Conservation (phyloP, 2,113 vertebrate species). For the Spermophilus dauricus region DNA sequence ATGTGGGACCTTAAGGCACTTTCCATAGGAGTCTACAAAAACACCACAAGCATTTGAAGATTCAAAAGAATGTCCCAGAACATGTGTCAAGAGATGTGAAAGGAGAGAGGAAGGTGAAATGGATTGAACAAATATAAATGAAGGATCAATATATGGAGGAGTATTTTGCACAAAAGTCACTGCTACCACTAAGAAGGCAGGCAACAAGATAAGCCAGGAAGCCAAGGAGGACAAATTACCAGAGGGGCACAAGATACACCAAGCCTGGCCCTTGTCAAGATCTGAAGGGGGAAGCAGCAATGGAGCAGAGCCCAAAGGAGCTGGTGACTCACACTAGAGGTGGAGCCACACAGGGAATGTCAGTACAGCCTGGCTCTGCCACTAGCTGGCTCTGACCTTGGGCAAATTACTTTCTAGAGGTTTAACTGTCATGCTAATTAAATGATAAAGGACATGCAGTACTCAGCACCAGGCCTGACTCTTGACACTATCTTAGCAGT, state of each 20-base stretch:
- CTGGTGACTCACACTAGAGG: background rate
- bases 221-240: background rate
- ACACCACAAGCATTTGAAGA: background rate
- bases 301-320: background rate
- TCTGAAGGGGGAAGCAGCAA: background rate
- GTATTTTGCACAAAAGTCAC: background rate
- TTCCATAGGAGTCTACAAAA: slow-evolving; percentile 19
- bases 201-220: background rate
- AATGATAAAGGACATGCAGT: background rate
- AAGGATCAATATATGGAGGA: background rate
- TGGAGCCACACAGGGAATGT: background rate
- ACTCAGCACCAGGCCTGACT: background rate
- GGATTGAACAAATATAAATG: background rate
- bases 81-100: background rate
- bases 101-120: background rate
- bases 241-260: background rate
- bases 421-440: background rate
- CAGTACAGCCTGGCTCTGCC: background rate
- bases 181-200: background rate
- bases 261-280: background rate
- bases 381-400: background rate
- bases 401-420: background rate
- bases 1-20: background rate
- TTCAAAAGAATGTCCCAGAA: background rate
- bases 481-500: background rate